phyloP scores from a whole-genome alignment of 2,113 vertebrate genomes.

The Crocuta crocuta region DNA sequence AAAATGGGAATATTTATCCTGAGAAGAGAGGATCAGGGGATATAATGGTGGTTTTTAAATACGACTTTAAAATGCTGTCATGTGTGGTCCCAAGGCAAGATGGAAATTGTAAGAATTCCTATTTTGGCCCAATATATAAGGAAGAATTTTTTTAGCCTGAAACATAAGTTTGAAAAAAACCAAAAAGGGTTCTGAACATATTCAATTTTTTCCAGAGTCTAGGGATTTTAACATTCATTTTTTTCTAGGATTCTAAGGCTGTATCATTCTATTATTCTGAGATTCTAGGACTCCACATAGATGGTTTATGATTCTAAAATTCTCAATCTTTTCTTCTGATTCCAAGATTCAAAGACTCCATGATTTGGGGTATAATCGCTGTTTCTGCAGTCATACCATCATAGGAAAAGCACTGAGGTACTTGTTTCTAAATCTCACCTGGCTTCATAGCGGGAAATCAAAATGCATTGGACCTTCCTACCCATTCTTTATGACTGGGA shows the following conservation, averaged over 20 bases:
- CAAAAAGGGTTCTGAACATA: background rate
- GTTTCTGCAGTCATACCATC: background rate
- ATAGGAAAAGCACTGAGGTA: background rate
- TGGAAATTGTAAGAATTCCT: constrained; percentile 8
- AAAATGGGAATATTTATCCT: background rate
- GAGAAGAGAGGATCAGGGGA: background rate
- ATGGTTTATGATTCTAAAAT: background rate
- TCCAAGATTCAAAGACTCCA: background rate
- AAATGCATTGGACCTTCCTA: background rate
- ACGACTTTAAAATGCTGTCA: background rate
- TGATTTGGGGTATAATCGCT: background rate
- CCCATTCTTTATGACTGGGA: background rate
- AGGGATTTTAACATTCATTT: background rate
- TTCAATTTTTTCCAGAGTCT: background rate
- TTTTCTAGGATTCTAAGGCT: background rate
- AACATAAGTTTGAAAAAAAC: background rate
- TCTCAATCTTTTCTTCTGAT: background rate
- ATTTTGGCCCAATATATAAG: background rate
- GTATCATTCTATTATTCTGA: background rate
- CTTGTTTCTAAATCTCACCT: background rate
- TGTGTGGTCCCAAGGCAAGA: background rate
- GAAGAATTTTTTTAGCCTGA: background rate
- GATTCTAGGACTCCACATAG: background rate
- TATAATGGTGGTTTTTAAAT: background rate
- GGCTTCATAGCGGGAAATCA: background rate